These are phyloP conservation scores for Polyodon spathula DNA, from an alignment of 2,113 vertebrate genomes.

Conservation along the genomic window DNA sequence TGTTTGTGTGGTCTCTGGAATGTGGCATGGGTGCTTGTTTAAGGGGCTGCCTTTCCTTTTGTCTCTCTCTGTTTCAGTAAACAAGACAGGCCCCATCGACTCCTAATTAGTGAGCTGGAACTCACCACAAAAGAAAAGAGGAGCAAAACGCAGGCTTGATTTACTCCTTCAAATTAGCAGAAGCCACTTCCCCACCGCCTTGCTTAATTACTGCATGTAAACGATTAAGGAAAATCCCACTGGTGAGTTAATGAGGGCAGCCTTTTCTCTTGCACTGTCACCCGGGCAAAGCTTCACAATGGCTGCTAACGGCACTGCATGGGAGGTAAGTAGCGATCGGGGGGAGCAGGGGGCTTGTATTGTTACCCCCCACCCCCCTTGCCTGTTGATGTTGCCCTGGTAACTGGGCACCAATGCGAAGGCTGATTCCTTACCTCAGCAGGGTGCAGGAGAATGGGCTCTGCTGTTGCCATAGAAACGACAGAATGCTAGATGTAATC, in stretches of 20 bases:
- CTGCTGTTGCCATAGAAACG: constrained; percentile 31
- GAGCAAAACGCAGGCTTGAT: constrained; percentile 15
- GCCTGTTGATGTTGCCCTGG: constrained; percentile 35
- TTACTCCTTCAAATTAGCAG: constrained; percentile 29
- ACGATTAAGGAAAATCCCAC: constrained; percentile 27
- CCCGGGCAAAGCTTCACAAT: constrained; percentile 1
- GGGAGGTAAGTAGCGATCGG: constrained; percentile 5
- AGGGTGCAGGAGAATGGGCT: constrained; percentile 24
- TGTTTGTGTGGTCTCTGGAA: constrained; percentile 28
- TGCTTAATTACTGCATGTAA: constrained; percentile 36
- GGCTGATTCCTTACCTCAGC: constrained; percentile 7
- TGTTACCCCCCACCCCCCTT: constrained; percentile 19
- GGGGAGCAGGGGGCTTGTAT: constrained; percentile 1
- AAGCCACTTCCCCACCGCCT: constrained; percentile 23
- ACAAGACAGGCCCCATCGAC: constrained; percentile 29
- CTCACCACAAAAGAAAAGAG: constrained; percentile 3
- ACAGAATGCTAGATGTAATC: constrained; percentile 32
- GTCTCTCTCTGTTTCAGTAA: constrained; percentile 32
- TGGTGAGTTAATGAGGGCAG: constrained; percentile 21
- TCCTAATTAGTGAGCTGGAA: constrained; percentile 32
- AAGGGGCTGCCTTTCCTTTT: constrained; percentile 18
- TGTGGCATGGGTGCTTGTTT: constrained; percentile 6
- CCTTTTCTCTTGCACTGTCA: constrained; percentile 4
- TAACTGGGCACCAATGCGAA: constrained; percentile 28
- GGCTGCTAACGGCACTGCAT: background rate